Evolutionary conservation across 2,113 vertebrate genomes (phyloP).

Genomic region (Chionodraco myersi): DNA sequence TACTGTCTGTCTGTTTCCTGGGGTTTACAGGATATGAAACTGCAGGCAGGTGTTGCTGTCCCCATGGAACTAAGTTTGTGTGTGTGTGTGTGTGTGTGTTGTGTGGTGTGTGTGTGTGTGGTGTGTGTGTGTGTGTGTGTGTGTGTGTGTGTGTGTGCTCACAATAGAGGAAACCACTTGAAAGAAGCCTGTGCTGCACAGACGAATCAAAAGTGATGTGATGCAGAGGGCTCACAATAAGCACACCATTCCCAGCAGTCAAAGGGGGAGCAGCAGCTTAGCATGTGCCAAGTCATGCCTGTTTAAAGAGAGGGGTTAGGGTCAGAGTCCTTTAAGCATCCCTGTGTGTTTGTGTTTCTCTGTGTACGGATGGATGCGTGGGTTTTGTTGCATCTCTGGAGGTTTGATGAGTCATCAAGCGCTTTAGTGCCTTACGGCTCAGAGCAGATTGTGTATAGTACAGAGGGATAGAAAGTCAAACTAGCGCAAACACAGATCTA

Average conservation of each 20-base stretch:
- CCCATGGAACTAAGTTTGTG: conserved; percentile 40
- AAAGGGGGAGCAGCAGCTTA: conserved; percentile 41
- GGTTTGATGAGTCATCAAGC: conserved; percentile 44
- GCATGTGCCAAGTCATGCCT: conserved; percentile 60
- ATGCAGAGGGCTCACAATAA: conserved; percentile 48
- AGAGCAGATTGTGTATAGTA: conserved; percentile 15
- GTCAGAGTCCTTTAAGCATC: conserved; percentile 26
- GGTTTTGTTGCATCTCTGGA: conserved; percentile 33
- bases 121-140: conserved; percentile 5
- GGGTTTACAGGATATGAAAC: conserved; percentile 64
- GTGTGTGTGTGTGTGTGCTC: conserved; percentile 19
- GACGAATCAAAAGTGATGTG: conserved; percentile 67
- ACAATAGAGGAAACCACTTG: conserved; percentile 35
- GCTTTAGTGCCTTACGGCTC: not conserved
- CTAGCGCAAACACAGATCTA: not conserved
- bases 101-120: conserved; percentile 2
- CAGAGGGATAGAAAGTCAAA: conserved; percentile 1
- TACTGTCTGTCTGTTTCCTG: conserved; percentile 48
- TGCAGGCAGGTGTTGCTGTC: conserved; percentile 60
- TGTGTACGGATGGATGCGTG: not conserved
- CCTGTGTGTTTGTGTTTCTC: not conserved
- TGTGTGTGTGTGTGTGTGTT: conserved; percentile 13
- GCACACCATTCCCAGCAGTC: conserved; percentile 45
- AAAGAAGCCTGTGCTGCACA: conserved; percentile 31
- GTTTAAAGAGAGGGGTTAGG: conserved; percentile 51